Percentiles rank a stretch among this genome's conserved stretches.
Conservation (phyloP, 2,797 vertebrate genomes). For the Crenuchus spilurus region DNA sequence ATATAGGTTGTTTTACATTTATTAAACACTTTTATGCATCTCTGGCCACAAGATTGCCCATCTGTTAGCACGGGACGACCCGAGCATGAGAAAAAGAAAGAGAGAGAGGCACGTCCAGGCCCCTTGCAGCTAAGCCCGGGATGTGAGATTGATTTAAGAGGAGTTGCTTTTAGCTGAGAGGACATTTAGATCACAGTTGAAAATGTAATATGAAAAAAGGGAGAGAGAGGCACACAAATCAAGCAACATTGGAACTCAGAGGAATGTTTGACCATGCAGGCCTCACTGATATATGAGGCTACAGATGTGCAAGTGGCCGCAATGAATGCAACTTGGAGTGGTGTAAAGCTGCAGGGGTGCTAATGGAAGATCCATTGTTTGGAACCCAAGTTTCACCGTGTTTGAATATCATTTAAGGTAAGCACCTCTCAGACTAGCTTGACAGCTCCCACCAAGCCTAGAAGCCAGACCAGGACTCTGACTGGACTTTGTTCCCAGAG, state of each 20-base stretch:
- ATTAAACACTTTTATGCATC: slow-evolving; percentile 81
- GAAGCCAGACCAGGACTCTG: neutral
- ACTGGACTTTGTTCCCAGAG: no score
- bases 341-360: slow-evolving; percentile 64
- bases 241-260: slow-evolving; percentile 69
- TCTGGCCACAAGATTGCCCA: slow-evolving; percentile 72
- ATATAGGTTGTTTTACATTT: slow-evolving; percentile 83
- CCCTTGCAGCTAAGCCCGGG: neutral
- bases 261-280: slow-evolving; percentile 76
- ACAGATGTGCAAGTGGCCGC: slow-evolving; percentile 78
- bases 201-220: slow-evolving; percentile 73
- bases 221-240: slow-evolving; percentile 80
- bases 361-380: slow-evolving; percentile 58
- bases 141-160: slow-evolving; percentile 80
- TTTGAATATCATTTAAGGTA: neutral
- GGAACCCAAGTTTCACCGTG: neutral
- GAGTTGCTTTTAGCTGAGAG: slow-evolving; percentile 72
- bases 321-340: slow-evolving; percentile 56
- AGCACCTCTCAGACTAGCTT: neutral
- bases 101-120: slow-evolving; percentile 21
- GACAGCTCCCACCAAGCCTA: neutral
- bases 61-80: slow-evolving; percentile 71
- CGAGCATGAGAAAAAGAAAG: slow-evolving; percentile 63
- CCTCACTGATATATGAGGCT: slow-evolving; percentile 75
- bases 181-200: slow-evolving; percentile 80